Evolutionary conservation across 2,797 vertebrate genomes (phyloP).

Genomic region (Arnoldichthys spilopterus): DNA sequence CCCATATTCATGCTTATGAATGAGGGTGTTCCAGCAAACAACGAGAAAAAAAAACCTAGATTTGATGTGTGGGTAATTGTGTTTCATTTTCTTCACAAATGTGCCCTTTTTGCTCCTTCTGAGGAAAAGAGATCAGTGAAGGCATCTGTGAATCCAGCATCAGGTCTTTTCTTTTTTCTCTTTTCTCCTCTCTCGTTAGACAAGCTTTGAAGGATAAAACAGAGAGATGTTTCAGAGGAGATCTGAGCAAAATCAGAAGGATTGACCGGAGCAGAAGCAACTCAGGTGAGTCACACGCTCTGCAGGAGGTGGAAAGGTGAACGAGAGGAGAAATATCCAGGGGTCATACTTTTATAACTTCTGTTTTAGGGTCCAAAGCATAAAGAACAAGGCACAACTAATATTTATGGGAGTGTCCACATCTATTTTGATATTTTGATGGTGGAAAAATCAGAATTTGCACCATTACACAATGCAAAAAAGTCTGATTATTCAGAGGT

Average conservation of each 20-base stretch:
- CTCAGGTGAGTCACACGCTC: neutral
- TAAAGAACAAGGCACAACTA: too few species aligned
- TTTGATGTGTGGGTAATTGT: neutral
- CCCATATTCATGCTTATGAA: conserved; percentile 6
- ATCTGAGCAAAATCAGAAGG: neutral
- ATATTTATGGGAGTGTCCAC: too few species aligned
- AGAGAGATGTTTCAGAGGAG: neutral
- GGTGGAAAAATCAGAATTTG: too few species aligned
- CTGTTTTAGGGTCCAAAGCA: too few species aligned
- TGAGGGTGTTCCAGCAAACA: neutral
- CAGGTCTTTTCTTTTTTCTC: neutral
- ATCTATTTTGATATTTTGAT: too few species aligned
- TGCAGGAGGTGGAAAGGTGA: neutral
- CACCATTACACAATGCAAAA: too few species aligned
- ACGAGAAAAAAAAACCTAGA: neutral
- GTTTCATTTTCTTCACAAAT: neutral
- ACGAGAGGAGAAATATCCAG: neutral
- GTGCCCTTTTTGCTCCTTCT: neutral
- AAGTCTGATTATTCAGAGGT: too few species aligned
- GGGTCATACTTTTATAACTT: neutral
- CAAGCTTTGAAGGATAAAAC: neutral
- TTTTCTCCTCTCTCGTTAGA: neutral
- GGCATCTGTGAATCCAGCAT: neutral
- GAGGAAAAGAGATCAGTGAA: neutral
- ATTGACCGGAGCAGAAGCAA: neutral